A percentile compares a stretch with the other conserved stretches of the same genome.
These are phyloP conservation scores for Trichogramma evanescens DNA, from an alignment of 2,888 invertebrate genomes.

Conservation along the genomic window DNA sequence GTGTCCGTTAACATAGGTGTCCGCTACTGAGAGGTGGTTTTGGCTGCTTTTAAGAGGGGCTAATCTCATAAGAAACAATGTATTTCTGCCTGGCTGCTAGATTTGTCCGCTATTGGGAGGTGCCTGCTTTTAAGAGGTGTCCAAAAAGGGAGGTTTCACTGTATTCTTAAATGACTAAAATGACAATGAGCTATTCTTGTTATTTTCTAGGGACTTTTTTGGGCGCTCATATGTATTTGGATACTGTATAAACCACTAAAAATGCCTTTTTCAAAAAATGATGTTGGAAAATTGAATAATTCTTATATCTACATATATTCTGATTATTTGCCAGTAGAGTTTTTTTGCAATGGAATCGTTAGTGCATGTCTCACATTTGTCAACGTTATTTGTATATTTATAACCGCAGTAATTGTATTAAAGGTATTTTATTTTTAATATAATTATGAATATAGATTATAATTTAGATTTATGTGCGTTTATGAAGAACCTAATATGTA, in stretches of 20 bases:
- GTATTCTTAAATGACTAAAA: no score
- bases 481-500: no score
- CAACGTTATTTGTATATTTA: conserved; percentile 77
- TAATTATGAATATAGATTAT: neutral
- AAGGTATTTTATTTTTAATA: conserved; percentile 48
- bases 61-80: neutral
- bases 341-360: conserved; percentile 70
- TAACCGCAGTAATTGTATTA: conserved; percentile 70
- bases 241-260: conserved; percentile 61
- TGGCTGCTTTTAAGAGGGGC: no score
- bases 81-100: no score
- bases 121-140: no score
- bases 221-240: conserved; percentile 69
- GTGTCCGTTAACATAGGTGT: no score
- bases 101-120: no score
- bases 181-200: no score
- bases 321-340: conserved; percentile 69
- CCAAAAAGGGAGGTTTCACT: no score
- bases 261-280: conserved; percentile 65
- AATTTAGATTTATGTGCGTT: no score
- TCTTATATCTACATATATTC: conserved; percentile 64
- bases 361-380: conserved; percentile 73
- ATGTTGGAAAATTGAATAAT: conserved; percentile 56
- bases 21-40: no score
- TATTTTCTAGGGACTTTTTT: conserved; percentile 58